These are phyloP conservation scores for Conopomorpha cramerella DNA, from an alignment of 1,140 invertebrate genomes.

Conservation along the genomic window DNA sequence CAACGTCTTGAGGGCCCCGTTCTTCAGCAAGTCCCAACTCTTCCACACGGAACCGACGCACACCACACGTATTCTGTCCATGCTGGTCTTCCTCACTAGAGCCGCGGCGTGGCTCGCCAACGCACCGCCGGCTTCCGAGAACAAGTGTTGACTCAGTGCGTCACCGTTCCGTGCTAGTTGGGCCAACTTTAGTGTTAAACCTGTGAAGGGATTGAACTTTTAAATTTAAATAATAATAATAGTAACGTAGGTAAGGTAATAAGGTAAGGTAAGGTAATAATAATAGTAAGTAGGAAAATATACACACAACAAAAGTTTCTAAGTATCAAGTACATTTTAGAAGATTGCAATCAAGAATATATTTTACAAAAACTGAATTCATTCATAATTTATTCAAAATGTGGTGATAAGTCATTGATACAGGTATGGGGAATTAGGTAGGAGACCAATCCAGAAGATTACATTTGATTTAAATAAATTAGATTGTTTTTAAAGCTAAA, in stretches of 20 bases:
- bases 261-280: slow-evolving; percentile 1
- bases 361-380: too few species aligned
- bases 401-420: too few species aligned
- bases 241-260: background rate
- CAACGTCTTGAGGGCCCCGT: slow-evolving; percentile 42
- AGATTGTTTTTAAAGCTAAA: too few species aligned
- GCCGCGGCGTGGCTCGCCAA: slow-evolving; percentile 80
- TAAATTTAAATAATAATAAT: background rate
- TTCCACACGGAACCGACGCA: slow-evolving; percentile 97
- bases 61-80: slow-evolving; percentile 73
- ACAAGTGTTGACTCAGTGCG: slow-evolving; percentile 71
- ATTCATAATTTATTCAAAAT: too few species aligned
- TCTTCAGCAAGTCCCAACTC: slow-evolving; percentile 82
- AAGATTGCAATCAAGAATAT: too few species aligned
- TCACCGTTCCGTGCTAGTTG: slow-evolving; percentile 73
- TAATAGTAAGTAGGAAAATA: too few species aligned
- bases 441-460: too few species aligned
- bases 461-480: too few species aligned
- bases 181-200: slow-evolving; percentile 76
- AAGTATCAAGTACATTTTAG: too few species aligned
- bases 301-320: too few species aligned
- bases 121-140: slow-evolving; percentile 75
- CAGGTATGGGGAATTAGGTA: too few species aligned
- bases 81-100: slow-evolving; percentile 67
- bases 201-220: slow-evolving; percentile 28